phyloP scores from a whole-genome alignment of 2,113 vertebrate genomes.

The Albula goreensis region DNA sequence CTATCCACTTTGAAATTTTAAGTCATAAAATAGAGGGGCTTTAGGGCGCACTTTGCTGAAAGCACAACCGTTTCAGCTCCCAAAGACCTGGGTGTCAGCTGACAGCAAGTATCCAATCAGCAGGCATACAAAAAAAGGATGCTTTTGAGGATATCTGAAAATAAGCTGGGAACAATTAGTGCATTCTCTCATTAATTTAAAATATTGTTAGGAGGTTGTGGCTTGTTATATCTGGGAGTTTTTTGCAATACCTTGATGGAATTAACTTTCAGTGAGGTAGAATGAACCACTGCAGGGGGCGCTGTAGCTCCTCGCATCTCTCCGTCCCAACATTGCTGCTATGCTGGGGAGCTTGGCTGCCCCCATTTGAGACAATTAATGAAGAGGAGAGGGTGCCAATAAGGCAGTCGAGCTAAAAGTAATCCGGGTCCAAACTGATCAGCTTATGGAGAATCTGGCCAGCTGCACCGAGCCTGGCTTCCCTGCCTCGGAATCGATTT shows the following conservation, averaged over 20 bases:
- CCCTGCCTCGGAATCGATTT: conserved; percentile 6
- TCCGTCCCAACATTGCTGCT: not conserved
- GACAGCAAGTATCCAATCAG: too few species aligned
- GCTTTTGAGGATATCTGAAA: too few species aligned
- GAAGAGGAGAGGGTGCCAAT: conserved; percentile 4
- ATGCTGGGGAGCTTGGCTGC: not conserved
- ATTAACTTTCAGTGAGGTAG: not conserved
- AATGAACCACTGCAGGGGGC: not conserved
- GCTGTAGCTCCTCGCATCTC: not conserved
- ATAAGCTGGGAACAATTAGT: not conserved
- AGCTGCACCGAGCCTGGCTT: not conserved
- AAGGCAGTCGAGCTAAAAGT: conserved; percentile 5
- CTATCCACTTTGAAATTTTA: not conserved
- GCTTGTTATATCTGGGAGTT: too few species aligned
- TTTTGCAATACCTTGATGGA: not conserved
- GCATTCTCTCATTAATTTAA: not conserved
- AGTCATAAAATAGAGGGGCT: not conserved
- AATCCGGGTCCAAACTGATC: conserved; percentile 4
- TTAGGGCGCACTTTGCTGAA: not conserved
- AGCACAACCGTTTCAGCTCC: not conserved
- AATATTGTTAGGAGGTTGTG: not conserved
- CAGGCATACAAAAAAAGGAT: too few species aligned
- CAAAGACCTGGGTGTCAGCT: not conserved
- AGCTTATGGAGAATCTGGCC: not conserved
- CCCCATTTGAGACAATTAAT: conserved; percentile 9